phyloP scores from a whole-genome alignment of 92 coral and sea anemone species.

The Porites rus region DNA sequence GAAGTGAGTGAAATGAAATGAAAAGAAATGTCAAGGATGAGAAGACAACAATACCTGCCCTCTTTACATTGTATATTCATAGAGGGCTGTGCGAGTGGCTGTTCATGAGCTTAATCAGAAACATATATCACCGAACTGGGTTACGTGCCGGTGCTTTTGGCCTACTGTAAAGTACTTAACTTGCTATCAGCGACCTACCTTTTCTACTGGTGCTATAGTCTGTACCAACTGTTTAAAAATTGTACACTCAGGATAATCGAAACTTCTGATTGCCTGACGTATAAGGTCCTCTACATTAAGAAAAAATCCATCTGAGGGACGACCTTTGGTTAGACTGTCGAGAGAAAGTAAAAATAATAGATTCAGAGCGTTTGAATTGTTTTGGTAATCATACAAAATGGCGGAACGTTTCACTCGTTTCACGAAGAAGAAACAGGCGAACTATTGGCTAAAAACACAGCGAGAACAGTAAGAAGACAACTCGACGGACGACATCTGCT shows the following conservation, averaged over 20 bases:
- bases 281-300: slow-evolving; percentile 87
- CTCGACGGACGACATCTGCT: no score
- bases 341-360: background rate
- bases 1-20: no score
- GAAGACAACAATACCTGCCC: no score
- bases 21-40: no score
- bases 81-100: no score
- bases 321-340: slow-evolving; percentile 83
- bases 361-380: background rate
- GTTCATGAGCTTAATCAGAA: background rate
- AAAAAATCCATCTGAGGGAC: slow-evolving; percentile 94
- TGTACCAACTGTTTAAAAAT: slow-evolving; percentile 88
- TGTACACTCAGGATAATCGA: slow-evolving; percentile 86
- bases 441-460: no score
- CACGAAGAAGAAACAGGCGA: no score
- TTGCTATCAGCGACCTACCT: slow-evolving; percentile 52
- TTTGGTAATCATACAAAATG: no score
- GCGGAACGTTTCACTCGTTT: no score
- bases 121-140: background rate
- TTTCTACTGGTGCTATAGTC: slow-evolving; percentile 85
- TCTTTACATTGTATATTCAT: no score
- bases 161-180: background rate
- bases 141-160: no score
- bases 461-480: no score
- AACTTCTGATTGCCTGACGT: slow-evolving; percentile 89